Base-by-base conservation (phyloP, 2,888 invertebrate genomes). In the Thyatira batis region DNA sequence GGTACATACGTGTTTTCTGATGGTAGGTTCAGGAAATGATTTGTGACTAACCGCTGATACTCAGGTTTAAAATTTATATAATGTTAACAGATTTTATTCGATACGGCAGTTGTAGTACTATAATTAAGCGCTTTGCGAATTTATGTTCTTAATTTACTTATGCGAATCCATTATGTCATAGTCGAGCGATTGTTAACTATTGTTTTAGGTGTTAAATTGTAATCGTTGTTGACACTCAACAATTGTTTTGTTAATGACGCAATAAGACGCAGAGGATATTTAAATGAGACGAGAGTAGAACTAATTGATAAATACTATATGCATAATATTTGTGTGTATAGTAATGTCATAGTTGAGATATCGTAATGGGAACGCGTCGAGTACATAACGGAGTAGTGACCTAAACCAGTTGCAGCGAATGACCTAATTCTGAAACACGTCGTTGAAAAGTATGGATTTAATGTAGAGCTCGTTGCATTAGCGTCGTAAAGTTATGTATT, bases 201-300 rank as follows among this genome's bases (percentile, higher is more conserved):
- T 48, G 27, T 48, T 48, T 28, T 48, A 48, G 48, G 20, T 48
- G 53, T n/a, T 33, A 49, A 49, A 45, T 25, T 44, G 49, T 20
- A 11, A 44, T 53, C 49, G 20, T 50, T 50, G 49, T 49, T 43
- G 48, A 48, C 27, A 27, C 17, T 27, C 28, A 10, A 48, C 28
- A 48, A 17, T 48, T 48, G 48, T 48, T 48, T 48, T 48, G 28
- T 27, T 48, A 46, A 48, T 48, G 48, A 48, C 48, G 48, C 48
- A 48, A 27, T 48, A 27, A 27, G 10, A 20, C 20, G 5, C 17
- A 10, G 10, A 17, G 17, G 8, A 33, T 0, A 0, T n/a, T 13
- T 11, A 10, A 9, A 30, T 30, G 6, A 23, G 4, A 39, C 17
- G 13, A 0, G 17, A 39, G 13, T 13, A 39, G 3, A 39, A 39